A percentile compares a stretch with the other conserved stretches of the same genome.
phyloP scores from a whole-genome alignment of 1,140 invertebrate genomes.

The Anoplophora glabripennis region DNA sequence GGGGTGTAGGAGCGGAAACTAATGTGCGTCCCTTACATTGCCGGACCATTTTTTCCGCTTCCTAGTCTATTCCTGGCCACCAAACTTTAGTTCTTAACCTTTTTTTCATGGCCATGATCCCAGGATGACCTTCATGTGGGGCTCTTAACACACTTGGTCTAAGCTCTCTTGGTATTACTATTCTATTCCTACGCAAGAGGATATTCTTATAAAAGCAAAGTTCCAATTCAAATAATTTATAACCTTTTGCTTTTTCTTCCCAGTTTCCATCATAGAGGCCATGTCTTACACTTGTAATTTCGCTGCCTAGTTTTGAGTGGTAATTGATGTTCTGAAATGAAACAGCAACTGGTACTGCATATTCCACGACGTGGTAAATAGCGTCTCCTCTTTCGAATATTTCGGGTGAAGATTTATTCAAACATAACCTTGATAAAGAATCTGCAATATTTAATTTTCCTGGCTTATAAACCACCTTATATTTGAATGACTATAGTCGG shows the following conservation, averaged over 20 bases:
- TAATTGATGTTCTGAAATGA: constrained; percentile 8
- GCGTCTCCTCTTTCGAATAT: neutral
- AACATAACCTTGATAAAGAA: constrained; percentile 38
- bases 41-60: constrained; percentile 46
- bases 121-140: too few relatives aligned
- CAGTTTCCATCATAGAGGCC: neutral
- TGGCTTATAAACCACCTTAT: constrained; percentile 40
- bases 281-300: neutral
- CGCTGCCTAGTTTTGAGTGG: constrained; percentile 4
- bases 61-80: constrained; percentile 45
- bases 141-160: too few relatives aligned
- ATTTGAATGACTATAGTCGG: constrained; percentile 38
- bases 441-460: constrained; percentile 48
- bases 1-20: constrained; percentile 27
- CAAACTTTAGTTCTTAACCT: too few relatives aligned
- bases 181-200: neutral
- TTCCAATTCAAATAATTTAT: constrained; percentile 3
- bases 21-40: constrained; percentile 50
- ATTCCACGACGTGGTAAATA: constrained; percentile 2
- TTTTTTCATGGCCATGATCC: too few relatives aligned
- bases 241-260: neutral
- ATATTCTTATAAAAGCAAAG: constrained; percentile 10
- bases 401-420: neutral
- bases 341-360: constrained; percentile 8
- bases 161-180: too few relatives aligned